Evolutionary conservation across 2,113 vertebrate species (phyloP).

Genomic region (Dasyurus viverrinus): DNA sequence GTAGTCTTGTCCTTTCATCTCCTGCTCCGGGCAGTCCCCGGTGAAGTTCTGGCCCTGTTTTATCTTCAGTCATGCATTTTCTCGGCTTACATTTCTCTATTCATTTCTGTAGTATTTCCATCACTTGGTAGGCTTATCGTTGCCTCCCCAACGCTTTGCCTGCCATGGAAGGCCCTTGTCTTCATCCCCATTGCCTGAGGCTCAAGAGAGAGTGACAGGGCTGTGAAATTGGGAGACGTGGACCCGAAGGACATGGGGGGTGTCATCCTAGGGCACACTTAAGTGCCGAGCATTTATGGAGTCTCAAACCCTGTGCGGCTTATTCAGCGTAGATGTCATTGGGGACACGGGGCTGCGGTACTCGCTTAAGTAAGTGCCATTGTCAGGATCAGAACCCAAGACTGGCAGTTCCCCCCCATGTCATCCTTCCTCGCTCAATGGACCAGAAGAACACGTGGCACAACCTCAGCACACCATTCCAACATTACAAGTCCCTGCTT

Average conservation of each 20-base stretch:
- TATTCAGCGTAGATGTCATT: background rate
- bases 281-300: background rate
- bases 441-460: background rate
- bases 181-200: background rate
- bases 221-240: background rate
- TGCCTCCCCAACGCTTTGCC: background rate
- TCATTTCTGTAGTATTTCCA: background rate
- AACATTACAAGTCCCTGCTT: background rate
- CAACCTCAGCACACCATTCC: background rate
- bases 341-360: background rate
- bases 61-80: background rate
- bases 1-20: background rate
- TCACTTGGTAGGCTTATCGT: background rate
- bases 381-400: background rate
- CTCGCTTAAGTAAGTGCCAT: background rate
- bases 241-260: background rate
- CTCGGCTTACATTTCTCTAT: background rate
- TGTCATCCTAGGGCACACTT: background rate
- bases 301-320: background rate
- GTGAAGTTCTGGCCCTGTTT: background rate
- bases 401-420: background rate
- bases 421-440: background rate
- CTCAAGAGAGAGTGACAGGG: background rate
- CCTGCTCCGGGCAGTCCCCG: background rate
- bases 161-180: background rate